Evolutionary conservation across 2,113 vertebrate genomes (phyloP), one percentile per base, ranked within the genome.

Genomic region (Microtus richardsoni): DNA sequence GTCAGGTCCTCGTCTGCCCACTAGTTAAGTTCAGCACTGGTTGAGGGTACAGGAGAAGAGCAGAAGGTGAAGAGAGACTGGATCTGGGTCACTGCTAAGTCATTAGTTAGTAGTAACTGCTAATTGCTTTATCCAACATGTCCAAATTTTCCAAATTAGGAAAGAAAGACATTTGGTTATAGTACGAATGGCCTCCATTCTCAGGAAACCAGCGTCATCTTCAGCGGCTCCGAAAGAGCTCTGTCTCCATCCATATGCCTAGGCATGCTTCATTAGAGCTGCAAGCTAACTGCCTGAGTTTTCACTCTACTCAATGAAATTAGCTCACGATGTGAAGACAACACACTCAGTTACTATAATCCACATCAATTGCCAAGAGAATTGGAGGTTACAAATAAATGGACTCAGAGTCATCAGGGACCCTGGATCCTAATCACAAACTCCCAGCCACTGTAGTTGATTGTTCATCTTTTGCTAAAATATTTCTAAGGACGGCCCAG

Each of bases 1-100:
- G 73, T 97, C 94, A 92, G 86, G 62, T 86, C 88, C 83, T 88
- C 74, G 70, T 95, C 33, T 66, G 83, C 78, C 91, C 92, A 39
- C 88, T 7, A 79, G 66, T 9, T 94, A 82, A 66, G 47, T 54
- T 88, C 66, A 49, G 64, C 21, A 70, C 77, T 28, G 26, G 82
- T 0, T 73, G 68, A 64, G 79, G 30, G 39, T 13, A 58, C 2
- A 60, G 41, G 79, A 44, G 16, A 19, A 62, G 36, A 87, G 79
- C n/a, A 84, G 80, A 89, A 62, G 62, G 33, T 70, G 44, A 41
- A 90, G 30, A 90, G 26, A 73, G 87, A 22, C 30, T 77, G 66
- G 30, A 73, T 74, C 19, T 26, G 39, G 33, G 39, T 2, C 89
- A 82, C 28, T 16, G 22, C 21, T 66, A 49, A 78, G 60, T 89